Percentiles rank a stretch among this genome's conserved stretches.
Conservation (phyloP, 2,113 vertebrate genomes). For the Cyprinodon tularosa region DNA sequence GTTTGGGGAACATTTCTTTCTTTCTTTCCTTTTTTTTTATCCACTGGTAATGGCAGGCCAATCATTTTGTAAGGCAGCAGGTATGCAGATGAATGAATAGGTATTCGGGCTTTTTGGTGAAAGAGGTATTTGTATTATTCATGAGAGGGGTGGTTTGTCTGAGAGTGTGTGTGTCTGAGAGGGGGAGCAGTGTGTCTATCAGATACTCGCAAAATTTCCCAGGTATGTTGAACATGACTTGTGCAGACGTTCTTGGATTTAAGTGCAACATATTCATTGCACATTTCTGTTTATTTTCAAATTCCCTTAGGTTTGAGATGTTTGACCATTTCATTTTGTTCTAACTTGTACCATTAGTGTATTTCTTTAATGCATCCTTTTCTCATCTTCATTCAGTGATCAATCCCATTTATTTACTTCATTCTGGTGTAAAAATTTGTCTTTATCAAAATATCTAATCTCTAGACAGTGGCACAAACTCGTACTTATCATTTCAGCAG, state of each 20-base stretch:
- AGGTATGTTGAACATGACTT: slow-evolving; percentile 39
- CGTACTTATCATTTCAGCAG: slow-evolving; percentile 29
- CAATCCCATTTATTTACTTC: background rate
- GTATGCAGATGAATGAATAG: slow-evolving; percentile 83
- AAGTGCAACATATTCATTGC: background rate
- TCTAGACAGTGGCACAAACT: slow-evolving; percentile 32
- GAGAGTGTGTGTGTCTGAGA: slow-evolving; percentile 24
- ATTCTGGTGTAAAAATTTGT: background rate
- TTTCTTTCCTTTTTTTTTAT: slow-evolving; percentile 27
- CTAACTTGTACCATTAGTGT: slow-evolving; percentile 5
- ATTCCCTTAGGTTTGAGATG: background rate
- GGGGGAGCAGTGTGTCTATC: slow-evolving; percentile 36
- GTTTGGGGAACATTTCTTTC: slow-evolving; percentile 80
- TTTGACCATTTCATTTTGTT: background rate
- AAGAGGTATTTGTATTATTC: slow-evolving; percentile 80
- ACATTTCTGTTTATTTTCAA: background rate
- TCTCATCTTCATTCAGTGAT: background rate
- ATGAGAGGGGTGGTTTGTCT: slow-evolving; percentile 72
- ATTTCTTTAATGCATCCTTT: background rate
- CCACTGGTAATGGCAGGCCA: slow-evolving; percentile 70
- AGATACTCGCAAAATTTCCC: slow-evolving; percentile 29
- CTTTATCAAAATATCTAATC: slow-evolving; percentile 29
- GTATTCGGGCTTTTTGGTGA: slow-evolving; percentile 78
- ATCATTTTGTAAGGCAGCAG: slow-evolving; percentile 80
- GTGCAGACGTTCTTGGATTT: background rate